These are phyloP conservation scores for Phalacrocorax brasilianus DNA, from an alignment of 2,113 vertebrate species.

Conservation along the genomic window DNA sequence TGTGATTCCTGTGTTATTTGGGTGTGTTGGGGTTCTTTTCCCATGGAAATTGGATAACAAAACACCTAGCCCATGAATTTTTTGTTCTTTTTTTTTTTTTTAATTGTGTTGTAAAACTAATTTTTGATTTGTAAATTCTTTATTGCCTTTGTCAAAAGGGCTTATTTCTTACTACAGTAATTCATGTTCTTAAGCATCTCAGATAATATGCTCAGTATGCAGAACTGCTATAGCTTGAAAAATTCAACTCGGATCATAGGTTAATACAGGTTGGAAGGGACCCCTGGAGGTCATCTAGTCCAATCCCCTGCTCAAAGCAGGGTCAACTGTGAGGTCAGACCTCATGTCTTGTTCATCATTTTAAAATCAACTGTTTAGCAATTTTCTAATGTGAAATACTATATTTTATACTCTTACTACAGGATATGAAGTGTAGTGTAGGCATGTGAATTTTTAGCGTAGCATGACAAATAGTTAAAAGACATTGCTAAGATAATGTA, in stretches of 20 bases:
- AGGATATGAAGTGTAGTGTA: neutral
- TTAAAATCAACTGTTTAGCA: neutral
- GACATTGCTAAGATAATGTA: neutral
- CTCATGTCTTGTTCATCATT: neutral
- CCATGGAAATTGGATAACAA: neutral
- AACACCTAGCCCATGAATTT: neutral
- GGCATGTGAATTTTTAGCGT: neutral
- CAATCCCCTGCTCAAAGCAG: neutral
- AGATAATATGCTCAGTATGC: neutral
- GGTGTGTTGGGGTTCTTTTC: neutral
- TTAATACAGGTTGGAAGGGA: neutral
- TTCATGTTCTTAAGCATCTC: neutral
- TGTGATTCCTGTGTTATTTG: neutral
- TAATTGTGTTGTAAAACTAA: neutral
- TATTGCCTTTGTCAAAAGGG: neutral
- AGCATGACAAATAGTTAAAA: neutral
- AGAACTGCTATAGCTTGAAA: neutral
- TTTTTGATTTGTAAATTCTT: neutral
- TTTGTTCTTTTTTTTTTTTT: neutral
- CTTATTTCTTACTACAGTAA: neutral
- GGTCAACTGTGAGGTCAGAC: neutral
- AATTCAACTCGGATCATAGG: neutral
- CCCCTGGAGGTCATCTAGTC: neutral
- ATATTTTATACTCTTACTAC: neutral
- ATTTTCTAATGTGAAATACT: neutral